Conservation (phyloP, 1,140 invertebrate genomes). For the Phymorhynchus buccinoides region DNA sequence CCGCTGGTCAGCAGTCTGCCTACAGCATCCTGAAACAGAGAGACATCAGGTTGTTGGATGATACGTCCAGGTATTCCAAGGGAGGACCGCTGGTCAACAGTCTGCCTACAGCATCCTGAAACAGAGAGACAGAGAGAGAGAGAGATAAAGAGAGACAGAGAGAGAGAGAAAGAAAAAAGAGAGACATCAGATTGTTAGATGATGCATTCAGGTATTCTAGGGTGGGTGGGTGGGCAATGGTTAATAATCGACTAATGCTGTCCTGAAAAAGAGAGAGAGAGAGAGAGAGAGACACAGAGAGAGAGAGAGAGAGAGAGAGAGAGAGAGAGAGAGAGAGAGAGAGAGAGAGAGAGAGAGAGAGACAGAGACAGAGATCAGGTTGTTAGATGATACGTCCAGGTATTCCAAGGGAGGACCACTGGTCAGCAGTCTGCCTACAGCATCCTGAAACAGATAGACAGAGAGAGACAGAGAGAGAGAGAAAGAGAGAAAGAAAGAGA, state of each 20-base stretch:
- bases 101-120: conserved; percentile 44
- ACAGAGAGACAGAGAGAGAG: too few relatives aligned
- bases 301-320: not conserved
- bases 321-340: too few relatives aligned
- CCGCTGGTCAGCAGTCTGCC: conserved; percentile 59
- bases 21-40: conserved; percentile 13
- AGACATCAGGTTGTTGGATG: conserved; percentile 64
- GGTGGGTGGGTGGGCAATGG: too few relatives aligned
- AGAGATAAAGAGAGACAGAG: too few relatives aligned
- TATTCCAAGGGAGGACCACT: conserved; percentile 56
- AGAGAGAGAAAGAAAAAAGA: not conserved
- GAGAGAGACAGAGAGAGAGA: too few relatives aligned
- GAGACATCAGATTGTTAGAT: not conserved
- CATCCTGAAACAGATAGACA: conserved; percentile 1
- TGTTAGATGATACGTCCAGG: conserved; percentile 65
- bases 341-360: not conserved
- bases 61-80: conserved; percentile 61
- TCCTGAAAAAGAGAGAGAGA: conserved; percentile 24
- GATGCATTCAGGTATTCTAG: too few relatives aligned
- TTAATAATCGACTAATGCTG: conserved; percentile 49
- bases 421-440: conserved; percentile 26
- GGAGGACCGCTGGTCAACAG: conserved; percentile 57
- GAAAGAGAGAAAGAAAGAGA: too few relatives aligned
- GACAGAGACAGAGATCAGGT: conserved; percentile 41
- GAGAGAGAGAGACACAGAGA: not conserved